Evolutionary conservation across 2,797 vertebrate genomes (phyloP), one percentile per base, ranked within the genome.

Genomic region (Pelobates cultripes): DNA sequence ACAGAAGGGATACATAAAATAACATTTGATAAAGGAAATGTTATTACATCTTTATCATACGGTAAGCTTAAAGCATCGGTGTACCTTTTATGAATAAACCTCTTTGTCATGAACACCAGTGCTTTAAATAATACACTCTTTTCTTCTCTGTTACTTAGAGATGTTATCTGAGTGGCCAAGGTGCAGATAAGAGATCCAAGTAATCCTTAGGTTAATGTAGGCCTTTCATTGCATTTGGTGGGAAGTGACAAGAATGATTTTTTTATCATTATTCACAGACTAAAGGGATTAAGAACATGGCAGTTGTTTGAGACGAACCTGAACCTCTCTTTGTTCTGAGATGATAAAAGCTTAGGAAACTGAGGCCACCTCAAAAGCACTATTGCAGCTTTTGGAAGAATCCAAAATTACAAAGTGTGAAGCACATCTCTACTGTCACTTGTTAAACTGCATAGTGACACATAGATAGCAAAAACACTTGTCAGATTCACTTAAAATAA

Each of bases 191-290:
- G 47, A 83, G 86, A 79, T 85, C 79, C 7, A 44, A 45, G 72
- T 77, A 86, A 88, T 81, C 87, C 77, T 78, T 73, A 85, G 82
- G 66, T 87, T 90, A 87, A 91, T 88, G 88, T 81, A 73, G 4
- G 81, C 85, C 84, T 89, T 89, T 88, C 84, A 71, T 87, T 88
- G 76, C 0, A 1, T 85, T 41, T 87, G 87, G 84, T 83, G 85
- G 82, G 85, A 85, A 72, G 79, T 88, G 88, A 89, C 87, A 86
- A 85, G 84, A 82, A 87, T 73, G 83, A 89, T 89, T 86, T 85
- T 86, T 85, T 85, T 87, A 87, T 83, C 82, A 77, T 13, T 81
- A 83, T 69, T 86, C 85, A 78, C 87, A 89, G 85, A 86, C 84
- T 87, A 81, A 73, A 73, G 85, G 83, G 84, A 88, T 87, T 88